Evolutionary conservation across 1,140 invertebrate species (phyloP).

Genomic region (Tetraneura akinire): DNA sequence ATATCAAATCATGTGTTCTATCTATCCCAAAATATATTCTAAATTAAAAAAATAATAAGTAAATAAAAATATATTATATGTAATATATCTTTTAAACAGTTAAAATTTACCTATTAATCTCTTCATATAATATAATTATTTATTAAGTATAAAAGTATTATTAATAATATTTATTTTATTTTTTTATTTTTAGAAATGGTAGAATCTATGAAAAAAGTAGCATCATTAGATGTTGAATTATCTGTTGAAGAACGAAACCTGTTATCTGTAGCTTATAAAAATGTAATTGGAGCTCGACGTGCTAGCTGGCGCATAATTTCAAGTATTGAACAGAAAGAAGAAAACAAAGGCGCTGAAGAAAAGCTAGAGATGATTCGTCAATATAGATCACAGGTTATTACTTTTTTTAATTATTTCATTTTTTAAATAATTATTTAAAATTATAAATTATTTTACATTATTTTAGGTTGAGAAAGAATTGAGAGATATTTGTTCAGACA

Average conservation of each 20-base stretch:
- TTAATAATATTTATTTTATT: background rate
- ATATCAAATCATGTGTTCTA: no score
- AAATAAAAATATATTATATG: no score
- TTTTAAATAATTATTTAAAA: slow-evolving; percentile 1
- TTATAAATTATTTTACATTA: slow-evolving; percentile 27
- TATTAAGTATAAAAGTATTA: no score
- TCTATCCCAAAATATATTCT: no score
- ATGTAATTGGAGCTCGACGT: slow-evolving; percentile 94
- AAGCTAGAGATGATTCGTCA: slow-evolving; percentile 91
- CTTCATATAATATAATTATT: no score
- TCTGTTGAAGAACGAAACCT: slow-evolving; percentile 95
- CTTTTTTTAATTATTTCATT: background rate
- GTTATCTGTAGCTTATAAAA: slow-evolving; percentile 98
- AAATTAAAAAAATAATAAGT: no score
- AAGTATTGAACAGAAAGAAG: slow-evolving; percentile 91
- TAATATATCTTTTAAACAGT: no score
- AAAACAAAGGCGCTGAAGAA: slow-evolving; percentile 78
- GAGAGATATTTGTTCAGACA: slow-evolving; percentile 94
- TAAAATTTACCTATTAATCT: no score
- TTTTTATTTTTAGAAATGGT: slow-evolving; percentile 67
- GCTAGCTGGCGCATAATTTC: slow-evolving; percentile 97
- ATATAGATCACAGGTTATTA: slow-evolving; percentile 77
- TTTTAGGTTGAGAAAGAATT: slow-evolving; percentile 88
- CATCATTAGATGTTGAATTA: slow-evolving; percentile 78
- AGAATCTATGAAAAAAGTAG: slow-evolving; percentile 72